phyloP scores from a whole-genome alignment of 2,797 vertebrate genomes.

The Sebastes nivosus region DNA sequence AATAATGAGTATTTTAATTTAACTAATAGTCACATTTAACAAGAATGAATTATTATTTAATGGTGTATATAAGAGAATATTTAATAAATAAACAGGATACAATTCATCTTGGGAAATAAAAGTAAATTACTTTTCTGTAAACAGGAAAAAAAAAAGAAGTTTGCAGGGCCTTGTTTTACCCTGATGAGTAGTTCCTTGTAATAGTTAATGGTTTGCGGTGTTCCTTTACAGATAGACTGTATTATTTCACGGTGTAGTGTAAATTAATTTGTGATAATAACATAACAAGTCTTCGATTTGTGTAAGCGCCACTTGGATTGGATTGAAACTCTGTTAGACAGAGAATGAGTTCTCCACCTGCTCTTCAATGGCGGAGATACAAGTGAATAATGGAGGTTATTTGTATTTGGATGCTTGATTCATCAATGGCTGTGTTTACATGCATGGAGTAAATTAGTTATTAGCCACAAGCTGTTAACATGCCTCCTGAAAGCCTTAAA shows the following conservation, averaged over 20 bases:
- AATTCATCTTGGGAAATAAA: neutral
- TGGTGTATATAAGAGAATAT: neutral
- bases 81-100: neutral
- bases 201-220: neutral
- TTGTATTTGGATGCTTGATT: neutral
- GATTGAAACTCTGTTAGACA: neutral
- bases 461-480: neutral
- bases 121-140: neutral
- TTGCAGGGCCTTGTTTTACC: neutral
- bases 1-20: neutral
- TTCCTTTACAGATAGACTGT: neutral
- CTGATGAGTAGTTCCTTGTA: neutral
- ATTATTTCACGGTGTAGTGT: neutral
- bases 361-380: neutral
- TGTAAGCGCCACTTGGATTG: neutral
- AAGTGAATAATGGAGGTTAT: neutral
- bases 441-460: neutral
- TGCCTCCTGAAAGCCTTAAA: neutral
- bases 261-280: neutral
- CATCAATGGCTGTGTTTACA: neutral
- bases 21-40: neutral
- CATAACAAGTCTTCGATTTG: neutral
- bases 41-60: neutral
- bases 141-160: neutral
- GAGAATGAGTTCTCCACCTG: conserved; percentile 1